These are phyloP conservation scores for Phortica okadai DNA, from an alignment of 2,888 invertebrate genomes.

Conservation along the genomic window DNA sequence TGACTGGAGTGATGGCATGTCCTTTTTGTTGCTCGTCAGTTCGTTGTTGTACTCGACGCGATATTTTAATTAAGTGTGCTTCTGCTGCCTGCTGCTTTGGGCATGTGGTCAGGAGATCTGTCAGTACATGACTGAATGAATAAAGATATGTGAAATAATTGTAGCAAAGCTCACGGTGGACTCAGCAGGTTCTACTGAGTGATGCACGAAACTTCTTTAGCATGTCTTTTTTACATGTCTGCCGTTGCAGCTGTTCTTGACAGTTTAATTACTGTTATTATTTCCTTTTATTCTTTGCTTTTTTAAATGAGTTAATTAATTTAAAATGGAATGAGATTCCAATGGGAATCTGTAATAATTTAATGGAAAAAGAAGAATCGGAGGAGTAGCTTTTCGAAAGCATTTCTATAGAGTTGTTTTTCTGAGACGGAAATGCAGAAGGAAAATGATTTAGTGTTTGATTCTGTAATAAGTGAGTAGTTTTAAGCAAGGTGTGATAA, in stretches of 20 bases:
- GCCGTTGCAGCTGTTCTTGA: slow-evolving; percentile 51
- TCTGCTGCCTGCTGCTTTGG: slow-evolving; percentile 41
- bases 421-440: no score
- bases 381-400: no score
- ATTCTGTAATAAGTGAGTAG: no score
- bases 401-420: no score
- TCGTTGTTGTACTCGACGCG: slow-evolving; percentile 52
- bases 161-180: neutral
- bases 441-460: no score
- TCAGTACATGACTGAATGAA: no score
- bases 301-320: slow-evolving; percentile 59
- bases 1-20: slow-evolving; percentile 34
- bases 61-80: slow-evolving; percentile 66
- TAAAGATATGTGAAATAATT: neutral
- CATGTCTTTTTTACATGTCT: slow-evolving; percentile 31
- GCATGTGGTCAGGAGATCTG: slow-evolving; percentile 14
- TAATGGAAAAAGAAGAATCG: neutral
- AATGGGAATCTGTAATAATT: neutral
- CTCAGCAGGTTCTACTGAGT: neutral
- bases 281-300: neutral
- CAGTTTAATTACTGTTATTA: slow-evolving; percentile 64
- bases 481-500: no score
- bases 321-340: neutral
- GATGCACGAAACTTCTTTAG: slow-evolving; percentile 22
- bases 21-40: slow-evolving; percentile 10